Evolutionary conservation across 2,888 invertebrate genomes (phyloP).

Genomic region (Folsomia manolachei): DNA sequence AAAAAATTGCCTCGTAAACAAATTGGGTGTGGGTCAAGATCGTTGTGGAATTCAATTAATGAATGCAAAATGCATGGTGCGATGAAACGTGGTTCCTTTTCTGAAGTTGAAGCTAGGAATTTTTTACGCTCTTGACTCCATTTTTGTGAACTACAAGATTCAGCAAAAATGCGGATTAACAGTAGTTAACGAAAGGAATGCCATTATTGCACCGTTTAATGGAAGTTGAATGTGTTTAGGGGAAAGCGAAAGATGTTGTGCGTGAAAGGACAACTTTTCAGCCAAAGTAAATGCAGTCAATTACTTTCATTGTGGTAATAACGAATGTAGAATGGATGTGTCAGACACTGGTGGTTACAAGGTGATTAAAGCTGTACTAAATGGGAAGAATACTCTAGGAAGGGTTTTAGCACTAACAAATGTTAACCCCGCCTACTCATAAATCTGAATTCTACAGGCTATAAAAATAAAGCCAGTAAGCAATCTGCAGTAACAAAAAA

Average conservation of each 20-base stretch:
- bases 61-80: too few relatives aligned
- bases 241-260: too few relatives aligned
- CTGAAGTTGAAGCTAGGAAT: too few relatives aligned
- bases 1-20: neutral
- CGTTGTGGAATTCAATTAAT: neutral
- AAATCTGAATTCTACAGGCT: neutral
- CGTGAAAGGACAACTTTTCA: neutral
- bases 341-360: constrained; percentile 8
- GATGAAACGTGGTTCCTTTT: too few relatives aligned
- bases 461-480: neutral
- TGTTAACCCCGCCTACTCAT: neutral
- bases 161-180: neutral
- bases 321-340: too few relatives aligned
- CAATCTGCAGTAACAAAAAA: too few relatives aligned
- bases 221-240: neutral
- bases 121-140: neutral
- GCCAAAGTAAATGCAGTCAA: neutral
- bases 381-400: neutral
- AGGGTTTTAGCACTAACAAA: neutral
- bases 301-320: neutral
- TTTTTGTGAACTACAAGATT: neutral
- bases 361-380: constrained; percentile 1
- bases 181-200: neutral
- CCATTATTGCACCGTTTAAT: neutral
- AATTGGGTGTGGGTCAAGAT: neutral